These are phyloP conservation scores for Apodemus speciosus DNA, from an alignment of 2,113 vertebrate genomes.

Conservation along the genomic window DNA sequence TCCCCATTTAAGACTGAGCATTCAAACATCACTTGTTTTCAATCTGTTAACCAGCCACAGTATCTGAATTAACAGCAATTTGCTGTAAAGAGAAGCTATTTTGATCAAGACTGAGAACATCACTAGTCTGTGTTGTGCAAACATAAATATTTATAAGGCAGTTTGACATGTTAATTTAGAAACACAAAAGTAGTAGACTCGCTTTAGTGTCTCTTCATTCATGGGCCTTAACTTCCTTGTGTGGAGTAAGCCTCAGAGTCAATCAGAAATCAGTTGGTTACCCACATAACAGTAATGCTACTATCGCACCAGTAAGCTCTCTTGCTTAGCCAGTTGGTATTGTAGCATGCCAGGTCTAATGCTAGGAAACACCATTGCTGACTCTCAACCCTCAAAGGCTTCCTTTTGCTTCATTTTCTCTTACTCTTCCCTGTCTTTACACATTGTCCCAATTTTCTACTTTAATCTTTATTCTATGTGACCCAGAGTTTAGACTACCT, in stretches of 20 bases:
- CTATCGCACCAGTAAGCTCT: neutral
- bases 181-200: neutral
- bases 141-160: neutral
- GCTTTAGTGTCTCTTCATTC: neutral
- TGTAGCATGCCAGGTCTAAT: neutral
- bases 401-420: neutral
- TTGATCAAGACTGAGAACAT: neutral
- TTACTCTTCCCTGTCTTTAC: neutral
- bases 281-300: neutral
- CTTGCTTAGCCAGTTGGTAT: neutral
- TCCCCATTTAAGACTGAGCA: neutral
- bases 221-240: neutral
- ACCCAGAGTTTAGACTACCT: neutral
- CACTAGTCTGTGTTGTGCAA: neutral
- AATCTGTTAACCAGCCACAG: neutral
- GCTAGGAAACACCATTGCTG: neutral
- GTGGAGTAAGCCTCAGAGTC: neutral
- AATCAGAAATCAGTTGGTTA: neutral
- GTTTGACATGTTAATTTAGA: neutral
- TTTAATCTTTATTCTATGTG: neutral
- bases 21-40: neutral
- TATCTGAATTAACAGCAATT: neutral
- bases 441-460: neutral
- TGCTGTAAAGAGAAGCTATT: neutral
- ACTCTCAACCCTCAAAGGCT: neutral